phyloP scores from a whole-genome alignment of 2,797 vertebrate species.

The Buphagus erythrorhynchus region DNA sequence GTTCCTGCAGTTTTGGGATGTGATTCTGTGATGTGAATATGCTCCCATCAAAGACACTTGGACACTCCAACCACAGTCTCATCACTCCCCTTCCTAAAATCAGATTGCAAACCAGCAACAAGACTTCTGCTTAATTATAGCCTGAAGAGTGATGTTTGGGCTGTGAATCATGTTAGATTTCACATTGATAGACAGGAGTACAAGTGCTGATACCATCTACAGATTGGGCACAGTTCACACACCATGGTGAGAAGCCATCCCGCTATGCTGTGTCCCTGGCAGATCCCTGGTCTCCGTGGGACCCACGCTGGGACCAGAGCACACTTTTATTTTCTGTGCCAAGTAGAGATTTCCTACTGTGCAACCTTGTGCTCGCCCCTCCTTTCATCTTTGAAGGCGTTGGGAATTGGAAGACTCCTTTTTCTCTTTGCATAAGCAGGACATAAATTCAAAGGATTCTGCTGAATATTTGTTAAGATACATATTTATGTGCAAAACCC shows the following conservation, averaged over 20 bases:
- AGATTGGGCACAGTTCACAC: neutral
- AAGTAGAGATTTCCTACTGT: neutral
- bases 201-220: slow-evolving; percentile 43
- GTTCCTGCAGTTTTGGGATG: neutral
- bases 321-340: neutral
- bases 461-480: slow-evolving; percentile 44
- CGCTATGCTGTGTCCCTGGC: accelerated
- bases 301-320: accelerated
- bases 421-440: slow-evolving; percentile 41
- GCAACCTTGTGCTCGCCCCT: accelerated
- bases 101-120: slow-evolving; percentile 58
- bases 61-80: neutral
- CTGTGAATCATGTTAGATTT: slow-evolving; percentile 62
- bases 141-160: slow-evolving; percentile 67
- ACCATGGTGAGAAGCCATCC: neutral
- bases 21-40: accelerated
- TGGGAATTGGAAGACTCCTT: slow-evolving; percentile 25
- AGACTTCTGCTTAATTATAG: slow-evolving; percentile 67
- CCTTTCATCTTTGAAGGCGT: neutral
- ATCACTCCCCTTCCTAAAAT: slow-evolving; percentile 60
- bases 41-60: neutral
- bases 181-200: slow-evolving; percentile 15
- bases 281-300: neutral
- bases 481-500: slow-evolving; percentile 46
- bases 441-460: slow-evolving; percentile 36